phyloP scores from a whole-genome alignment of 2,797 vertebrate genomes.

The Malacoctenus gilli region DNA sequence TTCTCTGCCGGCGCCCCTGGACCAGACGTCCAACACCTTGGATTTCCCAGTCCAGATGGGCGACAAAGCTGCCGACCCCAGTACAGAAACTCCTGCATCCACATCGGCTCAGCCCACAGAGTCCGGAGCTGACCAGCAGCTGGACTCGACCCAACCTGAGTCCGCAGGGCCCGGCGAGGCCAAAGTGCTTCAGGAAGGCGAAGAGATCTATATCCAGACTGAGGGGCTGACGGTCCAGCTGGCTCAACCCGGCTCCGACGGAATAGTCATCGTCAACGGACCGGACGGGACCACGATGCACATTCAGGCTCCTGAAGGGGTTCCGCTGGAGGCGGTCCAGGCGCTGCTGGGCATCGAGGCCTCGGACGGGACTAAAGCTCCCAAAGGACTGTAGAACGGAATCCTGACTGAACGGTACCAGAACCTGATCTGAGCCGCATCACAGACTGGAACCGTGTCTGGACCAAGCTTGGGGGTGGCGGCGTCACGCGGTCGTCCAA shows the following conservation, averaged over 20 bases:
- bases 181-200: constrained; percentile 74
- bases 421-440: too few relatives aligned
- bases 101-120: too few relatives aligned
- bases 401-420: not conserved
- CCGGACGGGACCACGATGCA: constrained; percentile 82
- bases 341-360: constrained; percentile 83
- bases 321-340: constrained; percentile 82
- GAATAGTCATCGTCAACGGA: constrained; percentile 80
- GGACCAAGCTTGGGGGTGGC: too few relatives aligned
- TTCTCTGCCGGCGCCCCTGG: not conserved
- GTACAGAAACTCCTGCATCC: too few relatives aligned
- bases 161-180: constrained; percentile 10
- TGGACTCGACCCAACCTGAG: constrained; percentile 8
- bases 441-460: too few relatives aligned
- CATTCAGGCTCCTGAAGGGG: constrained; percentile 78
- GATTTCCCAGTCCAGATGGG: constrained; percentile 58
- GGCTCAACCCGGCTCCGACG: constrained; percentile 77
- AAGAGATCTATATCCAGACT: constrained; percentile 84
- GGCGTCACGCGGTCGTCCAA: too few relatives aligned
- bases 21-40: constrained; percentile 39
- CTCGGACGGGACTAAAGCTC: constrained; percentile 63
- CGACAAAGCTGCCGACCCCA: constrained; percentile 2
- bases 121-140: constrained; percentile 7
- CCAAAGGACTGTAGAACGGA: constrained; percentile 43
- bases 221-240: constrained; percentile 82